These are phyloP conservation scores for Eupristina koningsbergeri DNA, from an alignment of 1,140 invertebrate genomes.

Conservation along the genomic window DNA sequence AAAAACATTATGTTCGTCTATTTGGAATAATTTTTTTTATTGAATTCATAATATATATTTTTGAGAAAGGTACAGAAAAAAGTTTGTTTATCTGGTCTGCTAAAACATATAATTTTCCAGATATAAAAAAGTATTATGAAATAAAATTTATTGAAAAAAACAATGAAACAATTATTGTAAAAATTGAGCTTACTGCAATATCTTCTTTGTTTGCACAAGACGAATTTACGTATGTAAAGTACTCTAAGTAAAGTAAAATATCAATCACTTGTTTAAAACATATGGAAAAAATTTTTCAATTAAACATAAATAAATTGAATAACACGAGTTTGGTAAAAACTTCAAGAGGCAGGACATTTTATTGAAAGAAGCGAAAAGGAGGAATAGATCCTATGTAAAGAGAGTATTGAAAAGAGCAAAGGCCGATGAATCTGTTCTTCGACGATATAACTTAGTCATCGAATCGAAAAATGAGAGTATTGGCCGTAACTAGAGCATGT, in stretches of 20 bases:
- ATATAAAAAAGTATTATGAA: too few species aligned
- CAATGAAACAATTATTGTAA: too few species aligned
- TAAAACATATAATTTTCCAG: too few species aligned
- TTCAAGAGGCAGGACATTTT: slow-evolving; percentile 14
- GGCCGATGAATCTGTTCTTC: slow-evolving; percentile 1
- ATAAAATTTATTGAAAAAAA: too few species aligned
- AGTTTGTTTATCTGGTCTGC: too few species aligned
- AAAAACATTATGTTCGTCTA: too few species aligned
- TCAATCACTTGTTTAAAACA: neutral
- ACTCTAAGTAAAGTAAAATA: neutral
- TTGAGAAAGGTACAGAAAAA: too few species aligned
- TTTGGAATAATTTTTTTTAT: too few species aligned
- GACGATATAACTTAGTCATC: neutral
- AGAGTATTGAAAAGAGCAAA: slow-evolving; percentile 41
- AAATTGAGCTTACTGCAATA: neutral
- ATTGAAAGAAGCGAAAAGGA: neutral
- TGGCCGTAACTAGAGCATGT: slow-evolving; percentile 1
- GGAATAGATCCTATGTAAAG: neutral
- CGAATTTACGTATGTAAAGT: too few species aligned
- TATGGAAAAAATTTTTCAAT: neutral
- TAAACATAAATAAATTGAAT: neutral
- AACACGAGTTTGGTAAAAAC: neutral
- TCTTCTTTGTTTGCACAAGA: neutral
- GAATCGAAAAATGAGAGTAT: slow-evolving; percentile 38
- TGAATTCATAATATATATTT: too few species aligned